Evolutionary conservation across 2,113 vertebrate species (phyloP), one percentile per base, ranked within the genome.

Genomic region (Triplophysa rosa): DNA sequence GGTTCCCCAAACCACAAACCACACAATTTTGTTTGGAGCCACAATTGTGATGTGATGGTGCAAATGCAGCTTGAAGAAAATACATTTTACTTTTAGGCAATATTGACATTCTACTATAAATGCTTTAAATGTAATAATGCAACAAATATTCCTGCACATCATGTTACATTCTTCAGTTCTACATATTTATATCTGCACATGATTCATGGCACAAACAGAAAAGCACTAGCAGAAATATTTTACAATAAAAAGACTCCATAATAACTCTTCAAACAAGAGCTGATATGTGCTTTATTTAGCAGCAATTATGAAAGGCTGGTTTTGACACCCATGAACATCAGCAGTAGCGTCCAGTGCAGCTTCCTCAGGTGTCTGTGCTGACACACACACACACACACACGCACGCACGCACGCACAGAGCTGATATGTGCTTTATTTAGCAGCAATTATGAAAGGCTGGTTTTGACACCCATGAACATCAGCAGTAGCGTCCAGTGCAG

Each of bases 331-430:
- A 47, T 40, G 59, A 72, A 70, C 21, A 45, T 45, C 42, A 64
- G n/a, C 47, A 80, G 69, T 17, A 23, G 63, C 17, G 45, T 26
- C 54, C 56, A 4, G 29, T 45, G 47, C n/a, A 17, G 71, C 40
- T 47, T 40, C 52, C 52, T 33, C 71, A 37, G 52, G 54, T 76
- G 71, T 75, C 71, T 45, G 33, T 59, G 61, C 49, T 24, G n/a
- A 62, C 11, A 23, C 59, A 29, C 13, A 6, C 24, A 52, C 7
- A n/a, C n/a, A n/a, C n/a, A n/a, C n/a, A n/a, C n/a, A n/a, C n/a
- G n/a, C n/a, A n/a, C n/a, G n/a, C n/a, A n/a, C n/a, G 4, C n/a
- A n/a, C n/a, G n/a, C n/a, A n/a, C n/a, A 40, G 37, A 61, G n/a
- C 37, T 63, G n/a, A 63, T 45, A 17, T 47, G 58, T 8, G 40